Base-by-base conservation (phyloP, 2,888 invertebrate genomes). In the Ditula angustiorana region DNA sequence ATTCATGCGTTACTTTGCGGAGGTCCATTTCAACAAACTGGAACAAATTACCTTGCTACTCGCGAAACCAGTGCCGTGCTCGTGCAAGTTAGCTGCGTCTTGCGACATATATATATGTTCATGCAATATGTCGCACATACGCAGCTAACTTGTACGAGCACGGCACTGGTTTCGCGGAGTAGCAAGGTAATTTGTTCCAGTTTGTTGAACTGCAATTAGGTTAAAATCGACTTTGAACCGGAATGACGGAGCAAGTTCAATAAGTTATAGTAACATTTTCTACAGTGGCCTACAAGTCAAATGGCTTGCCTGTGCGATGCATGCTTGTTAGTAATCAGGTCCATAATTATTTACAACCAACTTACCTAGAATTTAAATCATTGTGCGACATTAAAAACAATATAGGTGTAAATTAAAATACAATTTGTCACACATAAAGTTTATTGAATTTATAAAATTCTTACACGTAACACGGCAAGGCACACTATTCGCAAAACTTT, bases 261-360 rank as follows among this genome's bases (percentile, higher is more conserved):
- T 30, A 30, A 30, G 8, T 30, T 30, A 30, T 10, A 8, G 10
- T 10, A 10, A 41, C 19, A 41, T 41, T 41, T 41, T 41, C 41
- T 19, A 41, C 16, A 41, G 7, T 19, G 13, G 13, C 13, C 35
- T 41, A 41, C 8, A 41, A 41, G 19, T 19, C 16, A 41, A 41
- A 41, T 19, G 16, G 10, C 16, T 19, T 41, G 10, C 2, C 4
- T 11, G 10, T 7, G 24, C 55, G 47, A 64, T 72, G 37, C 66
- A 79, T 79, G 80, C 79, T 66, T 69, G 73, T 76, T 78, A 77
- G 75, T 78, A 74, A 67, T 8, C 26, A 49, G 46, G 5, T 24
- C 23, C 8, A 66, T 74, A 75, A 77, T 74, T 74, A 74, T 77
- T 78, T 78, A 67, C 53, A 69, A 67, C 57, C 72, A 67, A 79